Percentiles rank a stretch among this genome's conserved stretches.
These are phyloP conservation scores for Thecocarcelia acutangulata DNA, from an alignment of 2,888 invertebrate species.

Conservation along the genomic window DNA sequence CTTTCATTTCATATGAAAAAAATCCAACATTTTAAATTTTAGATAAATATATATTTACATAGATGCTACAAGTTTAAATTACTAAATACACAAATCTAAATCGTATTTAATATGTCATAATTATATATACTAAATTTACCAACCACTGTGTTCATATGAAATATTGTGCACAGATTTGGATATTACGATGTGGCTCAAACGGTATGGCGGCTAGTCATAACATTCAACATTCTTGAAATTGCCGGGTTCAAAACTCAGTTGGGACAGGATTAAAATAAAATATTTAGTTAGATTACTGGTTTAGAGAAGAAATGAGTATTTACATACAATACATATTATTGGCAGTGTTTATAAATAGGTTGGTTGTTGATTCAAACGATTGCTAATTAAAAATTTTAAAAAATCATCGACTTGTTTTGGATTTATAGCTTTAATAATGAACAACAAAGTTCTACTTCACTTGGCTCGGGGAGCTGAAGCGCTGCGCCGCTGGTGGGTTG, in stretches of 20 bases:
- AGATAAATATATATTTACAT: too few relatives aligned
- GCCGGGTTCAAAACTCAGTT: constrained; percentile 41
- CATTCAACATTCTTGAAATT: background rate
- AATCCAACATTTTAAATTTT: too few relatives aligned
- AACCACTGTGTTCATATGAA: constrained; percentile 12
- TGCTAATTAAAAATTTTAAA: background rate
- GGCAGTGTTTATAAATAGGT: too few relatives aligned
- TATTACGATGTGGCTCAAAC: constrained; percentile 1
- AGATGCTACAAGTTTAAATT: too few relatives aligned
- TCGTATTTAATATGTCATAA: too few relatives aligned
- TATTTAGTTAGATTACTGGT: too few relatives aligned
- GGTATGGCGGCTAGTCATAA: background rate
- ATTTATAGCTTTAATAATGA: constrained; percentile 1
- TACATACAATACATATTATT: too few relatives aligned
- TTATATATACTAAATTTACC: too few relatives aligned
- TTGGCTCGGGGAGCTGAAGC: background rate
- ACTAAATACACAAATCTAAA: too few relatives aligned
- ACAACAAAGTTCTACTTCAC: accelerated
- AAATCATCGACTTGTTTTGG: constrained; percentile 11
- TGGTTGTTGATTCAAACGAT: too few relatives aligned
- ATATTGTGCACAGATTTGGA: background rate
- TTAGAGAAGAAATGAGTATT: too few relatives aligned
- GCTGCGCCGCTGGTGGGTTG: accelerated
- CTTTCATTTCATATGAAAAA: too few relatives aligned
- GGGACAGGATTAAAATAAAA: background rate